Evolutionary conservation across 2,113 vertebrate species (phyloP), one percentile per base, ranked within the genome.

Genomic region (Myotis davidii): DNA sequence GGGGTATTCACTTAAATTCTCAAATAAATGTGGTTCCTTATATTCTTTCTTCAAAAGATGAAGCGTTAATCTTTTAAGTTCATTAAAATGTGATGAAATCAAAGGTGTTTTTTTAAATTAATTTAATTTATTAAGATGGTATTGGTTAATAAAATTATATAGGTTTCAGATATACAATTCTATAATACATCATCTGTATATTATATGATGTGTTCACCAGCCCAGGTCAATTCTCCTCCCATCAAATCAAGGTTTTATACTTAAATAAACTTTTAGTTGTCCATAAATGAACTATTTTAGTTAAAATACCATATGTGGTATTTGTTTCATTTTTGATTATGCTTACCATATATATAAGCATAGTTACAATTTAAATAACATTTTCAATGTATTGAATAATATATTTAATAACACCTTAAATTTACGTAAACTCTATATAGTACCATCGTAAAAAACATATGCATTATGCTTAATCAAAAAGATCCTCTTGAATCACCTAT

Each of bases 331-430:
- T 73, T 77, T 23, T 87, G 85, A 37, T 73, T 16, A 88, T 78
- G 9, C 23, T 48, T 69, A 85, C 23, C 52, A 23, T 29, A 64
- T n/a, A 29, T 88, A 27, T 10, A 52, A 61, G 3, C 17, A 77
- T 27, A 88, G 17, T 56, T 93, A 74, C 3, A 74, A 67, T 42
- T 91, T 67, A 85, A 95, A 56, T 72, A 45, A 79, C 14, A 92
- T 54, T 88, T 32, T 76, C 52, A 82, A n/a, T 34, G 7, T 83
- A 67, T 65, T 76, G 5, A 94, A 83, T 91, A 93, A 42, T 76
- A 48, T 34, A 64, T 54, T 88, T 76, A 67, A 37, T 56, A 95
- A 73, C 1, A 42, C 6, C 32, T 25, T 0, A 76, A 52, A 84
- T 76, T 50, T 90, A 83, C 72, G 16, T 39, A 94, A 81, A 14